Conservation (phyloP, 2,113 vertebrate genomes). For the Puma concolor region DNA sequence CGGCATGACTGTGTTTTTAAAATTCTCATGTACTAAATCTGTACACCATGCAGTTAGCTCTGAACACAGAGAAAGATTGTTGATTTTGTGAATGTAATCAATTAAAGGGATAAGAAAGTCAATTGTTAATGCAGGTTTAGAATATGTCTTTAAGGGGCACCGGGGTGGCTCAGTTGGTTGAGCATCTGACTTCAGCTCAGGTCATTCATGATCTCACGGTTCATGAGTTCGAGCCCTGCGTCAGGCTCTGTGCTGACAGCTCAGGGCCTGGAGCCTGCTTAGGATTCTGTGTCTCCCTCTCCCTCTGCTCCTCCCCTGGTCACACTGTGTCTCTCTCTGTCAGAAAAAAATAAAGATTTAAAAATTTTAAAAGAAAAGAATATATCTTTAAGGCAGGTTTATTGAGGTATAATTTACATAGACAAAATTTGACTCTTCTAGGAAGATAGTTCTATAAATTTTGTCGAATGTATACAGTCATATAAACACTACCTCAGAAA, state of each 20-base stretch:
- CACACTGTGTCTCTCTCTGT: too few relatives aligned
- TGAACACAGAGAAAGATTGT: background rate
- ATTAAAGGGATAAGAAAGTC: background rate
- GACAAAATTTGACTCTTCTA: background rate
- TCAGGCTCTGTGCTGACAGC: too few relatives aligned
- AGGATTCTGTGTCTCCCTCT: too few relatives aligned
- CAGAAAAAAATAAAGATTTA: too few relatives aligned
- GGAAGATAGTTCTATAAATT: background rate
- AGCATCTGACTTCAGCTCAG: too few relatives aligned
- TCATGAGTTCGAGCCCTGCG: too few relatives aligned
- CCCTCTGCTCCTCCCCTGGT: too few relatives aligned
- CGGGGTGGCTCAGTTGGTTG: too few relatives aligned
- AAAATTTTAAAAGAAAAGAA: too few relatives aligned
- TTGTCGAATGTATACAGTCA: background rate
- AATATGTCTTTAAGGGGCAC: background rate
- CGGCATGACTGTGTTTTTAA: background rate
- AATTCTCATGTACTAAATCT: background rate
- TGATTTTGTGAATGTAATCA: background rate
- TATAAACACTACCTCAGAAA: background rate
- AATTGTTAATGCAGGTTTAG: background rate
- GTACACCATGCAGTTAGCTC: background rate
- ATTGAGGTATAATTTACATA: background rate
- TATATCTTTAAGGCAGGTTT: background rate
- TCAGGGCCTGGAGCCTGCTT: too few relatives aligned
- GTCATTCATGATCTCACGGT: too few relatives aligned